Conservation (phyloP, 2,888 invertebrate species). For the Ochropleura leucogaster region DNA sequence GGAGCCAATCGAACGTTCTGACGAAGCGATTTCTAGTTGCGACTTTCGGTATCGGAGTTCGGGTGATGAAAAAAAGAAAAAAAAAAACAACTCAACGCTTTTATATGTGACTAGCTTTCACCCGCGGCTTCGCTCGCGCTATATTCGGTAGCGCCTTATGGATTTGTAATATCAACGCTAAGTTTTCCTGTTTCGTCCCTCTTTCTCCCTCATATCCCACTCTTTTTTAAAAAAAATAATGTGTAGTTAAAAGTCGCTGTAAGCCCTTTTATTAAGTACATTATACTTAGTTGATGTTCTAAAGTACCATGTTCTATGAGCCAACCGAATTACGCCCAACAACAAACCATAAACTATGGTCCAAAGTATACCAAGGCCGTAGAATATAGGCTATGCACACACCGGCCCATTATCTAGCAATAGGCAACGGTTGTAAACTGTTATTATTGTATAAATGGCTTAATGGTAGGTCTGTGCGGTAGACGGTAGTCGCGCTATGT, state of each 20-base stretch:
- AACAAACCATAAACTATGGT: slow-evolving; percentile 31
- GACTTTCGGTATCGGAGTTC: slow-evolving; percentile 26
- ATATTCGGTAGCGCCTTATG: too few relatives aligned
- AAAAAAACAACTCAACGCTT: background rate
- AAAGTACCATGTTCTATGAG: background rate
- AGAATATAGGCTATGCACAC: slow-evolving; percentile 52
- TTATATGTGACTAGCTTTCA: too few relatives aligned
- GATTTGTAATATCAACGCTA: too few relatives aligned
- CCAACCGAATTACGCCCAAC: background rate
- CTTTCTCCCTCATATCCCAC: too few relatives aligned
- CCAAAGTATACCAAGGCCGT: slow-evolving; percentile 42
- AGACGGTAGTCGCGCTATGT: slow-evolving; percentile 8
- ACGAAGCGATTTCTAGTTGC: slow-evolving; percentile 35
- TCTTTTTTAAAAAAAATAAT: too few relatives aligned
- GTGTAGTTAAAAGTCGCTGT: too few relatives aligned
- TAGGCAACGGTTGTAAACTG: slow-evolving; percentile 17
- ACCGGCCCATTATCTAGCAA: slow-evolving; percentile 38
- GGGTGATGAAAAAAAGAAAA: slow-evolving; percentile 8
- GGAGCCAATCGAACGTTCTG: slow-evolving; percentile 48
- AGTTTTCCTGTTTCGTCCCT: too few relatives aligned
- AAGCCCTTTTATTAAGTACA: too few relatives aligned
- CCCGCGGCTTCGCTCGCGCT: too few relatives aligned
- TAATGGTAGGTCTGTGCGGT: slow-evolving; percentile 36
- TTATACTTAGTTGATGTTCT: background rate
- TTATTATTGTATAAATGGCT: slow-evolving; percentile 54